These are phyloP conservation scores for Drepana arcuata DNA, from an alignment of 1,140 invertebrate species.

Conservation along the genomic window DNA sequence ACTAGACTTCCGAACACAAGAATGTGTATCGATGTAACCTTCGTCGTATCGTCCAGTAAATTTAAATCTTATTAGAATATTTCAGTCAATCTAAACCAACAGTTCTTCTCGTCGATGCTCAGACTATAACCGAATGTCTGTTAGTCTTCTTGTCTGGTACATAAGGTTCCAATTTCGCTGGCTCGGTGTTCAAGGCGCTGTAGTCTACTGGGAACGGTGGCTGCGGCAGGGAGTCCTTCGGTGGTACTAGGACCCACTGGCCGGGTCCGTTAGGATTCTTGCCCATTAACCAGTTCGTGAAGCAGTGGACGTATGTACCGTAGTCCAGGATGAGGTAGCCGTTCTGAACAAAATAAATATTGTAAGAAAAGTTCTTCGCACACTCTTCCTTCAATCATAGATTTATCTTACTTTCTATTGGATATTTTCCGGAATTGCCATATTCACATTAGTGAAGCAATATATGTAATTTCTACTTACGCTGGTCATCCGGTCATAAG, in stretches of 20 bases:
- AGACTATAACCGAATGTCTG: conserved; percentile 80
- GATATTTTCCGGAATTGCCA: too few species aligned
- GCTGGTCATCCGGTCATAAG: conserved; percentile 79
- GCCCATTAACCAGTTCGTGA: conserved; percentile 80
- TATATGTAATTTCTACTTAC: too few species aligned
- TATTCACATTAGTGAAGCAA: too few species aligned
- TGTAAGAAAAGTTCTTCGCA: too few species aligned
- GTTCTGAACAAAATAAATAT: conserved; percentile 73
- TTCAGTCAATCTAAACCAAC: too few species aligned
- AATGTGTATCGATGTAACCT: too few species aligned
- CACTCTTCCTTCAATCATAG: too few species aligned
- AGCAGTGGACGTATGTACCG: conserved; percentile 77
- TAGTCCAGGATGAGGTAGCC: conserved; percentile 76
- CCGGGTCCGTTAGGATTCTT: conserved; percentile 81
- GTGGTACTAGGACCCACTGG: conserved; percentile 79
- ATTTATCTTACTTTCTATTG: too few species aligned
- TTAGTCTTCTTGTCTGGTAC: conserved; percentile 78
- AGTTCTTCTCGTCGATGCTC: too few species aligned
- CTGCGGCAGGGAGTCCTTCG: conserved; percentile 70
- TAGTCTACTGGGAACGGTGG: conserved; percentile 81
- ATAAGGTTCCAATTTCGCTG: conserved; percentile 79
- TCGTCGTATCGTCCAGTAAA: too few species aligned
- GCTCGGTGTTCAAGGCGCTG: conserved; percentile 79
- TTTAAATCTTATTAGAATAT: too few species aligned
- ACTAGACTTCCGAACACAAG: too few species aligned